Conservation (phyloP, 2,797 vertebrate genomes). For the Clarias platycephalus region DNA sequence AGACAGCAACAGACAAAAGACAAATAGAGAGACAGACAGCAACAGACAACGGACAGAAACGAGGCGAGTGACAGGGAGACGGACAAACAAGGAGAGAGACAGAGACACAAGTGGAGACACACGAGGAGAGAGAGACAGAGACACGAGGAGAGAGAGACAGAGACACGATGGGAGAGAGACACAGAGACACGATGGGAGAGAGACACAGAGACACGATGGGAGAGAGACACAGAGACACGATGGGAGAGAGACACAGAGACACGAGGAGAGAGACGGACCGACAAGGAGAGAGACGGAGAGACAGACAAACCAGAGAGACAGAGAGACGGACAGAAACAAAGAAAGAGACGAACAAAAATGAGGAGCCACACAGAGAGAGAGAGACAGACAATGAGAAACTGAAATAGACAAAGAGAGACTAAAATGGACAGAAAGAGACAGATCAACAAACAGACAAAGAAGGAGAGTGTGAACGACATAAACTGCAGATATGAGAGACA, state of each 20-base stretch:
- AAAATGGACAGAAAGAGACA: too few species aligned
- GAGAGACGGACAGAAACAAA: background rate
- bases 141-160: background rate
- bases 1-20: too few species aligned
- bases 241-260: background rate
- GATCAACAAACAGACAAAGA: too few species aligned
- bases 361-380: background rate
- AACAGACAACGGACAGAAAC: background rate
- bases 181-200: background rate
- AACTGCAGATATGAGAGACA: background rate
- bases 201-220: background rate
- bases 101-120: too few species aligned
- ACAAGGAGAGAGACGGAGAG: background rate
- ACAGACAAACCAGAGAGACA: background rate
- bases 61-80: too few species aligned
- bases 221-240: background rate
- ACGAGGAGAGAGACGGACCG: background rate
- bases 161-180: background rate
- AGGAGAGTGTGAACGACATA: background rate
- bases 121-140: background rate
- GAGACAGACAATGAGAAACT: background rate
- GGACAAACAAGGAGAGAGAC: too few species aligned
- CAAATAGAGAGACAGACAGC: background rate
- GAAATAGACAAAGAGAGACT: background rate
- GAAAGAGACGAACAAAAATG: too few species aligned